Evolutionary conservation across 1,140 invertebrate genomes (phyloP).

Genomic region (Drosophila quadrilineata): DNA sequence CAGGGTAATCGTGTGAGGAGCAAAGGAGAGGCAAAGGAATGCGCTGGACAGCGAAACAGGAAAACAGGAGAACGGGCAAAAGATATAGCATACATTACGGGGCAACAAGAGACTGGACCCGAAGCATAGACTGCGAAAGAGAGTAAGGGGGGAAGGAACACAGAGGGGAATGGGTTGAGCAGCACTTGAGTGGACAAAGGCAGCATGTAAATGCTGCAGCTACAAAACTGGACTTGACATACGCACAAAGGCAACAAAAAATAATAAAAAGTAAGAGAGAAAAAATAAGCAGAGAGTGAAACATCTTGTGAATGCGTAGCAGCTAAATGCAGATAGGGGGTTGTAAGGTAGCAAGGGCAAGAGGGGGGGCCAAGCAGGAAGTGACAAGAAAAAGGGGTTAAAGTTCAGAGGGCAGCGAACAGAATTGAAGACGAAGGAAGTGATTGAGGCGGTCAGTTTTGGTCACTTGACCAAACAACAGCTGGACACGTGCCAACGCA

Average conservation of each 20-base stretch:
- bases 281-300: too few relatives aligned
- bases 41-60: too few relatives aligned
- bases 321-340: not conserved
- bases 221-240: slow-evolving; percentile 66
- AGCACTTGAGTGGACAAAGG: slow-evolving; percentile 73
- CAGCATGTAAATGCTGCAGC: slow-evolving; percentile 21
- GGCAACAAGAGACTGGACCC: too few relatives aligned
- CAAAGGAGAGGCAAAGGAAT: slow-evolving; percentile 29
- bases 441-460: slow-evolving; percentile 20
- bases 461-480: slow-evolving; percentile 14
- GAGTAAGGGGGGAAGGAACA: not conserved
- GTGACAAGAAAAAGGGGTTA: not conserved
- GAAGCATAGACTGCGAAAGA: not conserved
- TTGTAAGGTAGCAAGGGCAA: not conserved
- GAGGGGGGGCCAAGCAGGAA: not conserved
- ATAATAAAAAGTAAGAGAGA: not conserved
- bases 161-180: not conserved
- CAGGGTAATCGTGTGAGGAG: slow-evolving; percentile 52
- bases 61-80: too few relatives aligned
- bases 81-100: too few relatives aligned
- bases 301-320: not conserved
- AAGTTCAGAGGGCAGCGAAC: not conserved
- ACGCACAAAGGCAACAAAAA: slow-evolving; percentile 57
- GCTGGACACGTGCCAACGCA: slow-evolving; percentile 18
- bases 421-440: not conserved